Conservation (phyloP, 2,797 vertebrate species). For the Malacoctenus gilli region DNA sequence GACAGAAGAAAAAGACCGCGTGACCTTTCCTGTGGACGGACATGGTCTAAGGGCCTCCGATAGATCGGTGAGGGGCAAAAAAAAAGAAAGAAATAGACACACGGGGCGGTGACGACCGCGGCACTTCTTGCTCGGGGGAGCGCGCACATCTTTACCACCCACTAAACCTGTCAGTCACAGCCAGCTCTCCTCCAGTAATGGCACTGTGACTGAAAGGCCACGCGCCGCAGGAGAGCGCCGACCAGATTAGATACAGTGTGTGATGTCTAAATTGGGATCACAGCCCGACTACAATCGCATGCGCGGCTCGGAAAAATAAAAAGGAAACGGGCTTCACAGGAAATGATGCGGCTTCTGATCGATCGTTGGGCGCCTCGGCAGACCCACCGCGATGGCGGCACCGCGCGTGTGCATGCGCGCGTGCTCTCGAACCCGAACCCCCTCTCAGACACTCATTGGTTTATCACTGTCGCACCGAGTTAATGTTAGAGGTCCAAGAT, state of each 20-base stretch:
- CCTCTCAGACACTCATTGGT: too few species aligned
- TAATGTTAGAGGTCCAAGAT: too few species aligned
- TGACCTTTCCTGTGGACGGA: slow-evolving; percentile 67
- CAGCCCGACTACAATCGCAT: slow-evolving; percentile 9
- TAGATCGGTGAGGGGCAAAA: slow-evolving; percentile 33
- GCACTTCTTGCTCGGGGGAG: slow-evolving; percentile 37
- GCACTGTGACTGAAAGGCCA: slow-evolving; percentile 62
- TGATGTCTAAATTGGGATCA: slow-evolving; percentile 50
- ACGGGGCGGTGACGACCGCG: slow-evolving; percentile 6
- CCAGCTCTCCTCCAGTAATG: slow-evolving; percentile 43
- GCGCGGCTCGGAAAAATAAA: background rate
- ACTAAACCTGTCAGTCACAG: slow-evolving; percentile 68
- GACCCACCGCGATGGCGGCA: too few species aligned
- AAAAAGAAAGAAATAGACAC: slow-evolving; percentile 14
- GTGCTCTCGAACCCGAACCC: too few species aligned
- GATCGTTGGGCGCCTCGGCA: too few species aligned
- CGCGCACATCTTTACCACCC: slow-evolving; percentile 60
- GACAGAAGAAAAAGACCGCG: slow-evolving; percentile 42
- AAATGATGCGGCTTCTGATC: too few species aligned
- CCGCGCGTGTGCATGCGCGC: too few species aligned
- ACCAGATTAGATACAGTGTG: slow-evolving; percentile 38
- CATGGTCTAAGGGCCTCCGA: slow-evolving; percentile 54
- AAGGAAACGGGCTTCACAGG: background rate
- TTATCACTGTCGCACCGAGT: too few species aligned
- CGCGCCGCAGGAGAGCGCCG: slow-evolving; percentile 37